Evolutionary conservation across 2,797 vertebrate genomes (phyloP).

Genomic region (Enteromius argenteus): DNA sequence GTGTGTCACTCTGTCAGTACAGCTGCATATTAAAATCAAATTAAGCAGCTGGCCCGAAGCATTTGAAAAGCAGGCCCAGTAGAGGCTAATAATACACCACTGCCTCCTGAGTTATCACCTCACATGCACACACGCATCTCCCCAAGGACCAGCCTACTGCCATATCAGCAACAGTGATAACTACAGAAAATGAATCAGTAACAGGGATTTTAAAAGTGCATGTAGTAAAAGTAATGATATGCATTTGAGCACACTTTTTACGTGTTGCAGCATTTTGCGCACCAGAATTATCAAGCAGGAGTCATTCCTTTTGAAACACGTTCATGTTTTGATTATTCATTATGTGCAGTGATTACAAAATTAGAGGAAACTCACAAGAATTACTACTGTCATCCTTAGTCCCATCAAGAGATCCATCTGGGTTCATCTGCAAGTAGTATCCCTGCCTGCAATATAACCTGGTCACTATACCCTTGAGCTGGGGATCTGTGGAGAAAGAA

Average conservation of each 20-base stretch:
- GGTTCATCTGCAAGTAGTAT: conserved; percentile 99
- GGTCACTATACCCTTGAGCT: conserved; percentile 99
- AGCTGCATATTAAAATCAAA: conserved; percentile 72
- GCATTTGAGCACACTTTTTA: not conserved
- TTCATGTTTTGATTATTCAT: not conserved
- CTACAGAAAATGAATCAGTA: conserved; percentile 37
- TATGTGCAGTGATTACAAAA: not conserved
- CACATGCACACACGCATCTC: conserved; percentile 31
- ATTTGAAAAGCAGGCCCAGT: conserved; percentile 69
- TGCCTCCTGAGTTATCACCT: conserved; percentile 71
- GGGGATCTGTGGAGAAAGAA: conserved; percentile 91
- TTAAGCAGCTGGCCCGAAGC: conserved; percentile 72
- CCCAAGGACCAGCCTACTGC: conserved; percentile 42
- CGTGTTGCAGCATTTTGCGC: not conserved
- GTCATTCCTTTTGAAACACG: not conserved
- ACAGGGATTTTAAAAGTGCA: conserved; percentile 13
- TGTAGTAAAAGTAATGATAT: conserved; percentile 29
- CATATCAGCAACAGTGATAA: conserved; percentile 50
- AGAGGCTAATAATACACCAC: conserved; percentile 78
- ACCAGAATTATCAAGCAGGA: not conserved
- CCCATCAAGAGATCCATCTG: conserved; percentile 99
- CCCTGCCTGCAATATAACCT: conserved; percentile 99
- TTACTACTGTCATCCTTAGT: conserved; percentile 99
- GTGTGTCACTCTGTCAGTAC: conserved; percentile 69
- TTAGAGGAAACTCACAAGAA: conserved; percentile 86